Evolutionary conservation across 2,113 vertebrate species (phyloP).

Genomic region (Epinephelus moara): DNA sequence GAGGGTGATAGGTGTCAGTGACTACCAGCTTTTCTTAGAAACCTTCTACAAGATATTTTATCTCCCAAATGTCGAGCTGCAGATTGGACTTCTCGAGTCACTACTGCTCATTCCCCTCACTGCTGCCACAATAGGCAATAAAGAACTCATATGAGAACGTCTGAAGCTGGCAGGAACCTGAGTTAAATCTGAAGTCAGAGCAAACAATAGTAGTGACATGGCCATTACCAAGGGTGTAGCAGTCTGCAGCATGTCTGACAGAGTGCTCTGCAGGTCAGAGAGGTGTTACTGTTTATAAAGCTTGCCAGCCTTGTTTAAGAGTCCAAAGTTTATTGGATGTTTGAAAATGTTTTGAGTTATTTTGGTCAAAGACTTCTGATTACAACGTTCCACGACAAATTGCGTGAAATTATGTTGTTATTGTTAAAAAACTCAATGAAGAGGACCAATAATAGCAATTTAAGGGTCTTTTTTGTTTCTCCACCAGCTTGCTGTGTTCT

Average conservation of each 20-base stretch:
- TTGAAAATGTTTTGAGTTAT: background rate
- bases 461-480: background rate
- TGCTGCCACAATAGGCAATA: background rate
- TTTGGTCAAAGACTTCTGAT: background rate
- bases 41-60: constrained; percentile 19
- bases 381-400: no score
- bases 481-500: background rate
- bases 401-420: background rate
- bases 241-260: constrained; percentile 6
- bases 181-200: background rate
- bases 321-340: background rate
- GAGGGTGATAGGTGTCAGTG: constrained; percentile 26
- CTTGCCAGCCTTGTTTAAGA: background rate
- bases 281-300: background rate
- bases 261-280: background rate
- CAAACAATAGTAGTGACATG: background rate
- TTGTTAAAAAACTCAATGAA: background rate
- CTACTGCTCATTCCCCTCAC: background rate
- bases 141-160: background rate
- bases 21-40: background rate
- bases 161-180: background rate
- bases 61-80: constrained; percentile 14
- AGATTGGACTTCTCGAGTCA: background rate
- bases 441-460: background rate
- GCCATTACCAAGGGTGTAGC: background rate